A percentile compares a stretch with the other conserved stretches of the same genome.
Evolutionary conservation across 2,797 vertebrate genomes (phyloP).

Genomic region (Neosilurus hyrtlii): DNA sequence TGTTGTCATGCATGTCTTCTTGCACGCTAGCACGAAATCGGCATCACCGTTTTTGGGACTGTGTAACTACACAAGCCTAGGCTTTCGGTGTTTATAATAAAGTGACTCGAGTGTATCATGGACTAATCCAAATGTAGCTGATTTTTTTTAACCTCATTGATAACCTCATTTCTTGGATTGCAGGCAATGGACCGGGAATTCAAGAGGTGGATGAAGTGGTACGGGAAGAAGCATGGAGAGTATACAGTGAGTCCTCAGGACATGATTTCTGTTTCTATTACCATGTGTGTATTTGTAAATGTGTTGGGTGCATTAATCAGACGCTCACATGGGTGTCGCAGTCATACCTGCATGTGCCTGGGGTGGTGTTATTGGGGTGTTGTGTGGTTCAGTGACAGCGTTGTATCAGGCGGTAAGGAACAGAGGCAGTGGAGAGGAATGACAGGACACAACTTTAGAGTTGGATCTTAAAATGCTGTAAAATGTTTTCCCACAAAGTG

Average conservation of each 20-base stretch:
- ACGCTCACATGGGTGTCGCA: not conserved
- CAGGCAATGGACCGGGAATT: slow-evolving; percentile 98
- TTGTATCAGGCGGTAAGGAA: no score
- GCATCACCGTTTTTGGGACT: no score
- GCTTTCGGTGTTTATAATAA: not conserved
- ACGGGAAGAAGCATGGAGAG: slow-evolving; percentile 97
- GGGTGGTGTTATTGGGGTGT: not conserved
- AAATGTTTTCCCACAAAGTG: no score
- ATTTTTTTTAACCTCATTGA: not conserved
- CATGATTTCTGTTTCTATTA: not conserved
- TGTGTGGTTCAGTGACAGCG: no score
- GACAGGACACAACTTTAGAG: no score
- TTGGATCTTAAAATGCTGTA: no score
- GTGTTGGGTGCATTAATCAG: not conserved
- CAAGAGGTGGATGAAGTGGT: slow-evolving; percentile 99
- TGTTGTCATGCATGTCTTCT: no score
- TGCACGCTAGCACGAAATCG: no score
- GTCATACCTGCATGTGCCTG: not conserved
- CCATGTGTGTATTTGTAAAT: not conserved
- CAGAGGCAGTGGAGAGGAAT: no score
- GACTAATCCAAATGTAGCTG: not conserved
- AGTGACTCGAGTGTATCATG: not conserved
- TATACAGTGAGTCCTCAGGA: slow-evolving; percentile 89
- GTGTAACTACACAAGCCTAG: no score
- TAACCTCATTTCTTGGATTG: slow-evolving; percentile 45